Evolutionary conservation across 2,113 vertebrate genomes (phyloP).

Genomic region (Todiramphus saurophagus): DNA sequence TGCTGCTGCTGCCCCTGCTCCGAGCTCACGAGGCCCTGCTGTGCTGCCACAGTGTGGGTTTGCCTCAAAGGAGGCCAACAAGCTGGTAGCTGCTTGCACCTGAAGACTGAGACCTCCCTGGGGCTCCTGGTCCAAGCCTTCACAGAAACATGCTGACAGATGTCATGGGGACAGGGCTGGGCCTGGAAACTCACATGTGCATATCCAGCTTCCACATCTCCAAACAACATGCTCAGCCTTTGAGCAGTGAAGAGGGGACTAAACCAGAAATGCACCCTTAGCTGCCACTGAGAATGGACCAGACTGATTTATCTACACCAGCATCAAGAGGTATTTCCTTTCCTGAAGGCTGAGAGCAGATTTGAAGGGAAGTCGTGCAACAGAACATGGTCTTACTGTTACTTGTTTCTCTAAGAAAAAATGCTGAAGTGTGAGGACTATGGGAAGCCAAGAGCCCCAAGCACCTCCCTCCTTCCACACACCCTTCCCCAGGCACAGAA

Average conservation of each 20-base stretch:
- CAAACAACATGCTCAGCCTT: not conserved
- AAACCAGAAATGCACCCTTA: not conserved
- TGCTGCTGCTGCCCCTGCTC: not conserved
- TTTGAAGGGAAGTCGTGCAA: not conserved
- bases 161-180: not conserved
- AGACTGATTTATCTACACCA: not conserved
- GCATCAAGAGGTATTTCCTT: not conserved
- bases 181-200: not conserved
- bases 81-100: not conserved
- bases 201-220: not conserved
- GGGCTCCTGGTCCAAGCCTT: not conserved
- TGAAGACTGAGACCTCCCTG: not conserved
- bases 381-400: not conserved
- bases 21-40: rapidly evolving
- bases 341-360: not conserved
- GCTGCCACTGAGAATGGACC: not conserved
- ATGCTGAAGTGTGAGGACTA: not conserved
- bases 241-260: not conserved
- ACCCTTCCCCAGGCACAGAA: not conserved
- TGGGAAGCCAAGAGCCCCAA: not conserved
- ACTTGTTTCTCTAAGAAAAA: not conserved
- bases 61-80: not conserved
- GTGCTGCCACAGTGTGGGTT: not conserved
- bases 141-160: not conserved
- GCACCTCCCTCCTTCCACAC: not conserved